Conservation (phyloP, 2,113 vertebrate genomes). For the Heptranchias perlo region DNA sequence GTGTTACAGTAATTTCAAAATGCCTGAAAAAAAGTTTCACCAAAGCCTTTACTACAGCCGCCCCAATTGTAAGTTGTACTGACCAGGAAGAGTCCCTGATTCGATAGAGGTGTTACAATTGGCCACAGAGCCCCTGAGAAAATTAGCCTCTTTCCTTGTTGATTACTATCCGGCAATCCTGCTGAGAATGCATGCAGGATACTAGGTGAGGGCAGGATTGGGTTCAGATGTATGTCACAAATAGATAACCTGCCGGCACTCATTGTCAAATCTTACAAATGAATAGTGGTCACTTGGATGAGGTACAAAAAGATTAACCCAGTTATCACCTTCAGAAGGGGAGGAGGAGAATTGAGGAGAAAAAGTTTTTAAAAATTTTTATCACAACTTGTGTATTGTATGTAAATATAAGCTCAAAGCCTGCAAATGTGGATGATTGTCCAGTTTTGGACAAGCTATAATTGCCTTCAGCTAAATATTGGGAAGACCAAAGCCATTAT, state of each 20-base stretch:
- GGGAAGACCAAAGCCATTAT: not conserved
- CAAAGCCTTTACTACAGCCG: too few species aligned
- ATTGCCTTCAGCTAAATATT: not conserved
- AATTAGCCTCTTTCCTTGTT: not conserved
- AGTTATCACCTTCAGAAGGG: not conserved
- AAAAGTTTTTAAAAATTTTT: not conserved
- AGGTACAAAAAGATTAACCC: not conserved
- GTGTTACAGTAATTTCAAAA: not conserved
- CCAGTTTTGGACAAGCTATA: not conserved
- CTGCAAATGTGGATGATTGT: not conserved
- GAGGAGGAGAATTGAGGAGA: not conserved
- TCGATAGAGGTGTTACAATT: not conserved
- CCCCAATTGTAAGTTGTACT: not conserved
- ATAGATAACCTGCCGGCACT: not conserved
- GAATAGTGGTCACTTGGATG: not conserved
- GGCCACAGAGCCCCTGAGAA: not conserved
- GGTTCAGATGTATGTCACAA: not conserved
- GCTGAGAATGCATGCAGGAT: not conserved
- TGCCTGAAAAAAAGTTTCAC: slow-evolving; percentile 6
- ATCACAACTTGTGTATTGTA: not conserved
- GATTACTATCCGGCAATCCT: not conserved
- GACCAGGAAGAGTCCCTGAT: not conserved
- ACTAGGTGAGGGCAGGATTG: not conserved
- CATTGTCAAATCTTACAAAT: not conserved
- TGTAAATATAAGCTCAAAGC: not conserved